Base-by-base conservation (phyloP, 2,888 invertebrate genomes). In the Leptopterna dolabrata region DNA sequence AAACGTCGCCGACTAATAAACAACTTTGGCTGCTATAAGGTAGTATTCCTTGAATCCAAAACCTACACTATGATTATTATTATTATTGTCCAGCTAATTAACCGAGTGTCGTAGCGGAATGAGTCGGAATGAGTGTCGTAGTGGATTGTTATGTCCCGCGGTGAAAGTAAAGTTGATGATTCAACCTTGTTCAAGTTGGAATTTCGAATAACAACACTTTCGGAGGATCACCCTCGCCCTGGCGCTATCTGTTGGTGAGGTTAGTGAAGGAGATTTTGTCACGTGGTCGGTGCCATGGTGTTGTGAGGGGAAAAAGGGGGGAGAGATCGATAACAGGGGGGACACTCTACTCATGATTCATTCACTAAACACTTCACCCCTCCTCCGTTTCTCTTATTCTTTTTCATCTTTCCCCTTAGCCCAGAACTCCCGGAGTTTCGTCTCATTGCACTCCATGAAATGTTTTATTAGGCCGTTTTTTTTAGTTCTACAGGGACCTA, bases 361-460 rank as follows among this genome's bases (percentile, higher is more conserved):
- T 81, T 81, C 81, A 81, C 81, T 55, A 81, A 78, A 81, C 81
- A 81, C 81, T 81, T 81, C 55, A 55, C 81, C 81, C 41, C 81
- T 30, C n/a, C 19, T 16, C 30, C 29, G 3, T 47, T 80, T 36
- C 81, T 55, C 41, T 41, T 76, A 30, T n/a, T 76, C 73, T 76
- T 30, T 41, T 41, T 30, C 73, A 76, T 41, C 73, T 41, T 76
- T 29, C 16, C 36, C 9, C 73, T 6, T 19, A 1, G 19, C 51
- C 51, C 63, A 24, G 24, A 63, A 19, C 24, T 24, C 24, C 24
- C 63, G 9, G 51, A 6, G 4, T 51, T n/a, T 51, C n/a, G 51
- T n/a, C 51, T n/a, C 51, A n/a, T 11, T 7, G 63, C 27, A 4
- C 24, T 63, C 9, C 63, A 24, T 24, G 24, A 24, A 63, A 63